Evolutionary conservation across 2,888 invertebrate genomes (phyloP).

Genomic region (Tenthredo mesomela): DNA sequence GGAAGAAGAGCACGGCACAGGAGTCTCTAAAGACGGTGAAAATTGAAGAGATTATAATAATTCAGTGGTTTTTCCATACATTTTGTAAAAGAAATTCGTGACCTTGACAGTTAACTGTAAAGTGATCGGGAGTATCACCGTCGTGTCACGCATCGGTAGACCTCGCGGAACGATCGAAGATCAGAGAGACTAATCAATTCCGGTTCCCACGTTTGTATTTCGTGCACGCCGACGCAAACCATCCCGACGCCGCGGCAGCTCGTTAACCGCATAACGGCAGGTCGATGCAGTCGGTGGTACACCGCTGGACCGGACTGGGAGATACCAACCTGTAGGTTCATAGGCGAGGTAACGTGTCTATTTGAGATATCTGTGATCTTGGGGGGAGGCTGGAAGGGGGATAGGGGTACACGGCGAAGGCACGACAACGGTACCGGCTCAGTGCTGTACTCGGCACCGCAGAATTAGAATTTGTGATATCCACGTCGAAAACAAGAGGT

Average conservation of each 20-base stretch:
- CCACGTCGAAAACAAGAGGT: conserved; percentile 52
- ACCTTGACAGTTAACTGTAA: conserved; percentile 51
- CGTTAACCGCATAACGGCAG: conserved; percentile 78
- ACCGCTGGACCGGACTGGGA: conserved; percentile 45
- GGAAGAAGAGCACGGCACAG: conserved; percentile 57
- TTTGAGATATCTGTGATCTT: conserved; percentile 73
- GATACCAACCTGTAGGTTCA: conserved; percentile 51
- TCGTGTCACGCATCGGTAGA: conserved; percentile 47
- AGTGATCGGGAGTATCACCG: conserved; percentile 22
- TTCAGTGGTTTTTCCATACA: neutral
- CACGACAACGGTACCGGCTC: conserved; percentile 49
- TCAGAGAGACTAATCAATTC: conserved; percentile 70
- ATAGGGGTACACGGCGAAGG: conserved; percentile 57
- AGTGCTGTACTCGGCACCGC: conserved; percentile 43
- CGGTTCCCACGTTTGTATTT: conserved; percentile 79
- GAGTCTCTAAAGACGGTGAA: conserved; percentile 39
- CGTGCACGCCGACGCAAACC: conserved; percentile 76
- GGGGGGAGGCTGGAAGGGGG: conserved; percentile 48
- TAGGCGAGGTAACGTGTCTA: conserved; percentile 71
- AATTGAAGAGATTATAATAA: neutral
- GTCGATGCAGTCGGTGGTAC: conserved; percentile 65
- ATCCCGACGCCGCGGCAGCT: conserved; percentile 72
- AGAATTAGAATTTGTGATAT: conserved; percentile 53
- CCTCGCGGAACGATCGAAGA: conserved; percentile 54
- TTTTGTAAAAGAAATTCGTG: conserved; percentile 31